Evolutionary conservation across 1,140 invertebrate genomes (phyloP), one percentile per base, ranked within the genome.

Genomic region (Leptonema lineaticorne): DNA sequence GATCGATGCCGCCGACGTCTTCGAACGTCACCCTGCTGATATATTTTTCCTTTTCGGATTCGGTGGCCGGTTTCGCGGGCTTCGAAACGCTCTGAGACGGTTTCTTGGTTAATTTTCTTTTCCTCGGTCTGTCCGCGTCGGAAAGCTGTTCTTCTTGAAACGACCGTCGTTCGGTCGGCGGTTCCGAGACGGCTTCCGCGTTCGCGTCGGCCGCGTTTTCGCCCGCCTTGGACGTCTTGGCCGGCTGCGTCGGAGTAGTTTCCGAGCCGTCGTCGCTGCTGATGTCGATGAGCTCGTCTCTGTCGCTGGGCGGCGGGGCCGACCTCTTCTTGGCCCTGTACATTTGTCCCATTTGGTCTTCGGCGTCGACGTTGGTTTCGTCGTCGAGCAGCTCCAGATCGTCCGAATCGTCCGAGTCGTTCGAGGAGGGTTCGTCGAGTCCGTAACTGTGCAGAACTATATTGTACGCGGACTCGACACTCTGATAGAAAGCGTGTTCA

Each of bases 1-100:
- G 84, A 58, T 87, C 86, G 76, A 88, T 87, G 7, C 92, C 92
- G 22, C 91, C 92, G 75, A 94, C 80, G 77, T 93, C 88, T 4
- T 86, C 80, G 75, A 93, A 89, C 75, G 83, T 87, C n/a, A 87
- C 78, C 74, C 83, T 85, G 11, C 46, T 68, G 41, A 67, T 18
- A 37, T 48, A 18, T 60, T 27, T 66, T 8, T 20, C 37, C 27
- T n/a, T n/a, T 4, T 27, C 63, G 24, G 26, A n/a, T 8, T 56
- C 66, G 60, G 6, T 50, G 26, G 14, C 57, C 67, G 29, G 20
- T 24, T 20, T 29, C 6, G 9, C 7, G 27, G 30, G 30, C 65
- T 41, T 68, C 9, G 5, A n/a, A 3, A 20, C 45, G 9, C 6
- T 53, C 50, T 4, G 16, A 7, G 22, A 3, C 22, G 22, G 4